These are phyloP conservation scores for Adoxophyes honmai DNA, from an alignment of 1,140 invertebrate genomes.

Conservation along the genomic window DNA sequence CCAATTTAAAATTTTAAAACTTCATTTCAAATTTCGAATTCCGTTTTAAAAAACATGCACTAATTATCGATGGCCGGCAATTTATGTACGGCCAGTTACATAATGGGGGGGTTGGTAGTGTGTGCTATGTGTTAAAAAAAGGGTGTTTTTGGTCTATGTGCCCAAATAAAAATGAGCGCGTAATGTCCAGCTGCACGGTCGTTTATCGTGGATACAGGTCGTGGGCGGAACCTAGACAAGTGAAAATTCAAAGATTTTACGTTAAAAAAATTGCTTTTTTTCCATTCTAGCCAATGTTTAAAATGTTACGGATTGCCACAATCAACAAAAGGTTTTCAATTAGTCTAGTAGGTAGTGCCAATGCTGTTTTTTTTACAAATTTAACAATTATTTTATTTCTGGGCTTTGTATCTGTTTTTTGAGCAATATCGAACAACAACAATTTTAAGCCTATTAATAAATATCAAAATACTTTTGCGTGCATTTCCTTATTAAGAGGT, in stretches of 20 bases:
- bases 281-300: too few relatives aligned
- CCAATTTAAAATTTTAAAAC: conserved; percentile 64
- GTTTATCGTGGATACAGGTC: conserved; percentile 52
- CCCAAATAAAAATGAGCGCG: conserved; percentile 74
- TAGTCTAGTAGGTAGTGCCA: too few relatives aligned
- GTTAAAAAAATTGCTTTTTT: too few relatives aligned
- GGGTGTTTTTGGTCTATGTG: conserved; percentile 75
- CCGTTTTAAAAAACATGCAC: conserved; percentile 70
- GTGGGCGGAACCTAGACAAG: conserved; percentile 26
- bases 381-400: too few relatives aligned
- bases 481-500: background rate
- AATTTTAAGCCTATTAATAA: too few relatives aligned
- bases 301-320: too few relatives aligned
- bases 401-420: too few relatives aligned
- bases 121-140: conserved; percentile 67
- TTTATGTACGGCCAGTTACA: conserved; percentile 48
- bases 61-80: conserved; percentile 65
- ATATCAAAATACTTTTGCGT: background rate
- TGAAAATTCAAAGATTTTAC: background rate
- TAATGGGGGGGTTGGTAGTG: conserved; percentile 43
- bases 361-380: too few relatives aligned
- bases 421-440: too few relatives aligned
- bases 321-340: too few relatives aligned
- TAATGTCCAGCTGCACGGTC: conserved; percentile 69
- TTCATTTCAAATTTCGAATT: conserved; percentile 71